Conservation (phyloP, 2,797 vertebrate species). For the Malacoctenus gilli region DNA sequence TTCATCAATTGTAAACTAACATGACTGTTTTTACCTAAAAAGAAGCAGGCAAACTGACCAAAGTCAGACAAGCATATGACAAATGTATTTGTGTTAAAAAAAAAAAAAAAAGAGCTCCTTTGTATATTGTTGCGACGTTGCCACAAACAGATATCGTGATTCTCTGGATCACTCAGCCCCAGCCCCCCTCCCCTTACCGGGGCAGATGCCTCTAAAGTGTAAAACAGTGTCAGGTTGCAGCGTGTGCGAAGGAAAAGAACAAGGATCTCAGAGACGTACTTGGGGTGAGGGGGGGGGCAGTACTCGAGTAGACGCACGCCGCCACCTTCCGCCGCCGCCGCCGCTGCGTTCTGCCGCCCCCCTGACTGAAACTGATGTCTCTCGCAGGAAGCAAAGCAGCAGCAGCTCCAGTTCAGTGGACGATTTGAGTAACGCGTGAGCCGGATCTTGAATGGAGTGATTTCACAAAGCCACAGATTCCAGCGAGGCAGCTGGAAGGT, state of each 20-base stretch:
- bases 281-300: too few species aligned
- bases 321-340: not conserved
- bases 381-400: constrained; percentile 78
- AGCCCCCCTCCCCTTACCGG: too few species aligned
- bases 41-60: too few species aligned
- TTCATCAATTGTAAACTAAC: too few species aligned
- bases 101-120: too few species aligned
- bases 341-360: not conserved
- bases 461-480: constrained; percentile 63
- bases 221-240: too few species aligned
- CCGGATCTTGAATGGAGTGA: constrained; percentile 37
- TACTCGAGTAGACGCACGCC: not conserved
- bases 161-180: too few species aligned
- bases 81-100: too few species aligned
- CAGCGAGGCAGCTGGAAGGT: constrained; percentile 74
- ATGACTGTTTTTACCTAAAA: too few species aligned
- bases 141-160: too few species aligned
- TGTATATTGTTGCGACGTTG: too few species aligned
- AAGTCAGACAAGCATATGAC: too few species aligned
- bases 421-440: constrained; percentile 72
- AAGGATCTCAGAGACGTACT: not conserved
- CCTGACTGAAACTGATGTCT: constrained; percentile 22
- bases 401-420: constrained; percentile 71
- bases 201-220: not conserved
- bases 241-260: not conserved